Percentiles rank a stretch among this genome's conserved stretches.
Conservation (phyloP, 1,140 invertebrate genomes). For the Atta cephalotes region DNA sequence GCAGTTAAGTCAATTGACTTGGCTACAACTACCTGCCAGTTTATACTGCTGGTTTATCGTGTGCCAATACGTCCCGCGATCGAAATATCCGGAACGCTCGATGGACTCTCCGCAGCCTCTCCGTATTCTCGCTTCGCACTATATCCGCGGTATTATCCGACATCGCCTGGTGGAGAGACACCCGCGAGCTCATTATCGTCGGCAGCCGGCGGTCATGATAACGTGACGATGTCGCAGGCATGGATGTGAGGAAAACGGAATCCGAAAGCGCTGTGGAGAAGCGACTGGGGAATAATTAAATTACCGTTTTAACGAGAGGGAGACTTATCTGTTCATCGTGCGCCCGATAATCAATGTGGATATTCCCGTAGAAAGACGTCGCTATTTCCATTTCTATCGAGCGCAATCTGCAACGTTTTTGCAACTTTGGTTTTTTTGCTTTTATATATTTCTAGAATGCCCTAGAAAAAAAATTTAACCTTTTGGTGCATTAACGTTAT, state of each 20-base stretch:
- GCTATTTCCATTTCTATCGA: background rate
- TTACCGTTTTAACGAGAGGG: conserved; percentile 22
- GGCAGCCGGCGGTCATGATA: conserved; percentile 51
- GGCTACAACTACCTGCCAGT: background rate
- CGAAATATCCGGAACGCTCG: conserved; percentile 25
- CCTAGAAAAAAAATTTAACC: background rate
- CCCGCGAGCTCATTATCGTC: conserved; percentile 53
- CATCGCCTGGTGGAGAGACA: conserved; percentile 22
- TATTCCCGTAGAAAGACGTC: background rate
- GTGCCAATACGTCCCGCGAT: conserved; percentile 63
- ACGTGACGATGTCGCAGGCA: conserved; percentile 7
- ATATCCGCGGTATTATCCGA: conserved; percentile 14
- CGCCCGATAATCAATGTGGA: conserved; percentile 44
- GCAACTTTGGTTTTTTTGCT: background rate
- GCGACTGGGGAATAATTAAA: conserved; percentile 43
- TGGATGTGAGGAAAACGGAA: conserved; percentile 19
- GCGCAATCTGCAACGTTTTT: background rate
- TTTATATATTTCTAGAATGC: background rate
- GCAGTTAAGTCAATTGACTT: conserved; percentile 53
- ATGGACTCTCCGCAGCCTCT: background rate
- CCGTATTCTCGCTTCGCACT: conserved; percentile 6
- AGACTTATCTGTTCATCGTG: conserved; percentile 50
- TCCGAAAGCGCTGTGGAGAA: background rate
- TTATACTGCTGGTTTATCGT: conserved; percentile 52
- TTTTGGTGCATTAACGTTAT: too few species aligned